Evolutionary conservation across 2,113 vertebrate species (phyloP).

Genomic region (Panurus biarmicus): DNA sequence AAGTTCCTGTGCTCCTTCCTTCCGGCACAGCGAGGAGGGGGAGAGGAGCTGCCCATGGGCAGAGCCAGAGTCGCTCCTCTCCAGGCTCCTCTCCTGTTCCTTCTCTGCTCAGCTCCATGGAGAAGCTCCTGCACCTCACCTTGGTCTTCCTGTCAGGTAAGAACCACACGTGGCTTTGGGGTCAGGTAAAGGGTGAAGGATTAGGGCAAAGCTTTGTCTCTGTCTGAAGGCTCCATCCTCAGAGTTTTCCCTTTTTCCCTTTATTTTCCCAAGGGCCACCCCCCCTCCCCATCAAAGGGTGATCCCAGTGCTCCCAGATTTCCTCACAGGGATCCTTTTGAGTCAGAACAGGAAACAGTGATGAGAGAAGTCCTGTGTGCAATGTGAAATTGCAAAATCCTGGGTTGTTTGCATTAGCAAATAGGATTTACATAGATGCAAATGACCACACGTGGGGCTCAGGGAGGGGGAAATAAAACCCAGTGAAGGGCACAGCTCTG

Average conservation of each 20-base stretch:
- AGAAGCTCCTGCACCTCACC: neutral
- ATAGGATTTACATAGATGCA: neutral
- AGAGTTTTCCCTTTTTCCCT: neutral
- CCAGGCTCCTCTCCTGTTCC: neutral
- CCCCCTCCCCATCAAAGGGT: neutral
- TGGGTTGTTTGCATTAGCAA: neutral
- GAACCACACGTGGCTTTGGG: neutral
- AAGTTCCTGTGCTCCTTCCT: slow-evolving; percentile 56
- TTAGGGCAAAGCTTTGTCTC: neutral
- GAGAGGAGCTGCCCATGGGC: neutral
- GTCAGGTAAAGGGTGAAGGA: neutral
- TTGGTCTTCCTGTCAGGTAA: slow-evolving; percentile 47
- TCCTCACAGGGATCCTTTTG: neutral
- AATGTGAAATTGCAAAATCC: neutral
- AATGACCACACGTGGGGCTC: neutral
- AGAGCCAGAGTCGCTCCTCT: neutral
- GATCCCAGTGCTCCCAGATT: neutral
- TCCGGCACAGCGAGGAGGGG: neutral
- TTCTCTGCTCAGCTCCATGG: slow-evolving; percentile 6
- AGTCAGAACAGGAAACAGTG: neutral
- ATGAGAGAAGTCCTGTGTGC: neutral
- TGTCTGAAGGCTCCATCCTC: neutral
- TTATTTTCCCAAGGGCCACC: neutral
- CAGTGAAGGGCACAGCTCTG: neutral
- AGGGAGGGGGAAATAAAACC: neutral